These are phyloP conservation scores for Caenorhabditis parvicauda DNA, from an alignment of 2,888 invertebrate species.

Conservation along the genomic window DNA sequence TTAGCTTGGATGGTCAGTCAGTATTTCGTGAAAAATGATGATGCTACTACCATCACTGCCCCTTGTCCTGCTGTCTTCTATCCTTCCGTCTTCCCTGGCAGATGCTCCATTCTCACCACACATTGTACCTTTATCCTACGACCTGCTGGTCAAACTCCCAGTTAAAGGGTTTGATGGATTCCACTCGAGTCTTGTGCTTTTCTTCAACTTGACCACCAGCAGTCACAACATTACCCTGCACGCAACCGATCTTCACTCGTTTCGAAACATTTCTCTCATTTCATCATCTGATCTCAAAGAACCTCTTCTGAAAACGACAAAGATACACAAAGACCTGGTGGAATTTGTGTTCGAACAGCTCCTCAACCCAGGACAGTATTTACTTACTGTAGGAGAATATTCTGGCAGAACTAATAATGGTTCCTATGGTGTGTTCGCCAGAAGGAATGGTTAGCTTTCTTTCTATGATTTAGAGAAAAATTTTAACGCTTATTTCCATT, in stretches of 20 bases:
- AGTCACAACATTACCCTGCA: conserved; percentile 30
- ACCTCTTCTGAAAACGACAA: conserved; percentile 24
- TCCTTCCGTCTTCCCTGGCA: not conserved
- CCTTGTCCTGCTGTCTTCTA: not conserved
- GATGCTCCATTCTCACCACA: conserved; percentile 5
- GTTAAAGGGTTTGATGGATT: conserved; percentile 28
- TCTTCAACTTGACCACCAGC: conserved; percentile 23
- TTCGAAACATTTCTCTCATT: conserved; percentile 39
- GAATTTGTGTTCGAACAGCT: conserved; percentile 25
- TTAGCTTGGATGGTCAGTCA: too few species aligned
- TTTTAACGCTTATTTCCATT: too few species aligned
- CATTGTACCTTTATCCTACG: conserved; percentile 31
- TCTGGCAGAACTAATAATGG: conserved; percentile 5
- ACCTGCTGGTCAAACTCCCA: conserved; percentile 33
- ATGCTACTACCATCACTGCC: conserved; percentile 5
- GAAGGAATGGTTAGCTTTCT: too few species aligned
- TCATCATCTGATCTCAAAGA: conserved; percentile 21
- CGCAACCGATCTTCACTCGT: conserved; percentile 26
- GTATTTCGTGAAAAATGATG: too few species aligned
- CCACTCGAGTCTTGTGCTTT: conserved; percentile 33
- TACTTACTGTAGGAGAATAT: conserved; percentile 37
- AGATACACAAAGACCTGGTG: conserved; percentile 27
- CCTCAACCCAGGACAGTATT: conserved; percentile 30
- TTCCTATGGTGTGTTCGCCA: too few species aligned
- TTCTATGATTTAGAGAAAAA: too few species aligned